Evolutionary conservation across 2,113 vertebrate genomes (phyloP), one percentile per base, ranked within the genome.

Genomic region (Hippocampus barbouri): DNA sequence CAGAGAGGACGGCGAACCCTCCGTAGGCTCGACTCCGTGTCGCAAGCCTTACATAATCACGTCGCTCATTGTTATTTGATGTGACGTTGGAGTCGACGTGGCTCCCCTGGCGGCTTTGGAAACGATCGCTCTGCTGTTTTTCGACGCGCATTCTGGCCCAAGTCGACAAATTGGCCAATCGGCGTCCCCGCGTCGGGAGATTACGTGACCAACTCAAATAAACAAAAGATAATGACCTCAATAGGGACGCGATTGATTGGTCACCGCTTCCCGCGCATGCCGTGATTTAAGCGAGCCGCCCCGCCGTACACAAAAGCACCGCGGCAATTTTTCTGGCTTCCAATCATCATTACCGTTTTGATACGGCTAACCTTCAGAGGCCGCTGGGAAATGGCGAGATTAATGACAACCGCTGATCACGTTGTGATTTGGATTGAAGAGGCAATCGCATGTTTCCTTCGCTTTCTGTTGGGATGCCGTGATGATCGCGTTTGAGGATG

Each of bases 301-400:
- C 7, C 45, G 68, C 43, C 62, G 41, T 71, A 63, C 54, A 75
- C 71, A 80, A 68, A 75, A 56, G 25, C 45, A 14, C 21, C 30
- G 60, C 68, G 59, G 71, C 75, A 77, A 76, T 85, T 78, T 64
- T 71, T 71, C 78, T 77, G 49, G 66, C 66, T 82, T 75, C 73
- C 83, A 75, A 75, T 85, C 80, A 82, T 86, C 77, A 85, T 80
- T 70, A 69, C 43, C 74, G 68, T 79, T 83, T 73, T 87, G 83
- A 89, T 90, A 78, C 85, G 70, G 45, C 5, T 74, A 85, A 86
- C 89, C 87, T 90, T 86, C 80, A 68, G 69, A 82, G 72, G 74
- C 72, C 83, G 70, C 70, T 66, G 72, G 54, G 43, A 43, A 81
- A 71, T 67, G 56, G 68, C 23, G 49, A 47, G 59, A 78, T 85